Evolutionary conservation across 2,888 invertebrate species (phyloP).

Genomic region (Trichopria drosophilae): DNA sequence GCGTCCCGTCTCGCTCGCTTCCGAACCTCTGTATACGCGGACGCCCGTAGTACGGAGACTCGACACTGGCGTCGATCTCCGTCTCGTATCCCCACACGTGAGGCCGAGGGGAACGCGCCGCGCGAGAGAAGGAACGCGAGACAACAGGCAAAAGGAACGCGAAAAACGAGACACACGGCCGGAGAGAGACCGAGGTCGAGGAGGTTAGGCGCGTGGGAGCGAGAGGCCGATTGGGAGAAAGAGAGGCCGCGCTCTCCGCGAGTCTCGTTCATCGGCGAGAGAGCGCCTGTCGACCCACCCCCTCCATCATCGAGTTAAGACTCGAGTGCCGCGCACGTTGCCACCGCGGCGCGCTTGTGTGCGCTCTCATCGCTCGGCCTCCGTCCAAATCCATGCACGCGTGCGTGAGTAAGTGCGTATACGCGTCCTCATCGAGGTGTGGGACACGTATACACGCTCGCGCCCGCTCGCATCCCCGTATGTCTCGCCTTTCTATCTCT

Average conservation of each 20-base stretch:
- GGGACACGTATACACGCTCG: conserved; percentile 30
- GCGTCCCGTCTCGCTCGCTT: conserved; percentile 22
- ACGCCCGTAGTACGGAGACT: too few relatives aligned
- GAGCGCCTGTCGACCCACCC: conserved; percentile 33
- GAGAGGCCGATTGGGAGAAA: conserved; percentile 26
- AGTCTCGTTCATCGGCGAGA: conserved; percentile 20
- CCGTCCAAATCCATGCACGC: conserved; percentile 3
- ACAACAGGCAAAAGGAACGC: conserved; percentile 13
- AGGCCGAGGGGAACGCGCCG: not conserved
- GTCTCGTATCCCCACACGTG: too few relatives aligned
- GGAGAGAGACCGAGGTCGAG: too few relatives aligned
- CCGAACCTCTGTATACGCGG: too few relatives aligned
- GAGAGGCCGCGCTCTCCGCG: too few relatives aligned
- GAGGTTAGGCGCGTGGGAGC: too few relatives aligned
- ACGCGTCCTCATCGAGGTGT: not conserved
- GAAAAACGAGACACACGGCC: conserved; percentile 10
- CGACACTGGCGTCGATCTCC: too few relatives aligned
- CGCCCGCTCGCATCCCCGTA: conserved; percentile 24
- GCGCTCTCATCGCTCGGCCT: conserved; percentile 34
- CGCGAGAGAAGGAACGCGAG: conserved; percentile 24
- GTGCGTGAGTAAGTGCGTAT: too few relatives aligned
- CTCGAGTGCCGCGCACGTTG: conserved; percentile 31
- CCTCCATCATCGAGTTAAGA: too few relatives aligned
- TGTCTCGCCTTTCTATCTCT: too few relatives aligned
- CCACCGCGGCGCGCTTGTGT: conserved; percentile 37